A percentile compares a stretch with the other conserved stretches of the same genome.
Evolutionary conservation across 2,888 invertebrate genomes (phyloP).

Genomic region (Nemurella pictetii): DNA sequence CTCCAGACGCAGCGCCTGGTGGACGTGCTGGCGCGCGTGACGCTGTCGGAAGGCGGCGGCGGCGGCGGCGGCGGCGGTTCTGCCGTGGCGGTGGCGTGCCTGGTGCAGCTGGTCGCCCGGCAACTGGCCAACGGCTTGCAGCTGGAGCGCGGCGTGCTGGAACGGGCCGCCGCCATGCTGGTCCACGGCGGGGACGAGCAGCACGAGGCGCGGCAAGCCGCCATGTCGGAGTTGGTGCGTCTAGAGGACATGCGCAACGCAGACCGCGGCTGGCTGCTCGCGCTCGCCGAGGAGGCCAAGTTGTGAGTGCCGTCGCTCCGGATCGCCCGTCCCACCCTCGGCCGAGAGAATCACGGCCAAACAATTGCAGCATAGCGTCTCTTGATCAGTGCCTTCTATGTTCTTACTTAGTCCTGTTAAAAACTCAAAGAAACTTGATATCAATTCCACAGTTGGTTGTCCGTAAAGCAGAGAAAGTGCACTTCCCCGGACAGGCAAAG

Average conservation of each 20-base stretch:
- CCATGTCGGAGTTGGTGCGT: slow-evolving; percentile 69
- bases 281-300: slow-evolving; percentile 64
- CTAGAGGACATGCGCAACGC: slow-evolving; percentile 63
- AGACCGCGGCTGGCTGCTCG: slow-evolving; percentile 61
- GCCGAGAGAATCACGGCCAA: no score
- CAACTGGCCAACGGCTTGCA: slow-evolving; percentile 58
- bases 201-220: slow-evolving; percentile 72
- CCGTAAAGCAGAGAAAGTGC: no score
- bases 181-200: slow-evolving; percentile 54
- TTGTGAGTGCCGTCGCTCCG: slow-evolving; percentile 64
- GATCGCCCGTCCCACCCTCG: no score
- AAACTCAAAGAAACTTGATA: no score
- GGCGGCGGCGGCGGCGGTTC: neutral
- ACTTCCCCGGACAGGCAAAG: no score
- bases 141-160: slow-evolving; percentile 58
- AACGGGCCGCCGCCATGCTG: slow-evolving; percentile 64
- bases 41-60: neutral
- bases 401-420: no score
- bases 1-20: neutral
- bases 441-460: no score
- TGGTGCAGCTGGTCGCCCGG: slow-evolving; percentile 54
- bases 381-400: no score
- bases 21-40: neutral
- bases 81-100: slow-evolving; percentile 15
- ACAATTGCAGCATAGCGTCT: no score